Conservation (phyloP, 23 tunicate species). For the Styela clava region DNA sequence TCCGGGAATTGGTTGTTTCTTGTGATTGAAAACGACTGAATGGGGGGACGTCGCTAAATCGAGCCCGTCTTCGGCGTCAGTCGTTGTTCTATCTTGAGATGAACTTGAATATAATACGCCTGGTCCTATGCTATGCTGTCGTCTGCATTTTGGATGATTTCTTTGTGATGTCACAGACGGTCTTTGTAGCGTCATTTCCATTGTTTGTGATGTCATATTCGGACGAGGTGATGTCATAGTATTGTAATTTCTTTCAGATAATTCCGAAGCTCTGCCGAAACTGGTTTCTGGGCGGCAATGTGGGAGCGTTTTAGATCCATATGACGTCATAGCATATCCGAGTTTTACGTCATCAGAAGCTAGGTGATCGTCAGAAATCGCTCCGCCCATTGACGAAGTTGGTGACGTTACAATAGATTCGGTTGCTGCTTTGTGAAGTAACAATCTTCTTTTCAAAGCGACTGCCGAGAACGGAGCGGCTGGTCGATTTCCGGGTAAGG, state of each 20-base stretch:
- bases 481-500: neutral
- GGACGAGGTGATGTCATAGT: neutral
- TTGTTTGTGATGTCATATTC: neutral
- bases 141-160: neutral
- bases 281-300: neutral
- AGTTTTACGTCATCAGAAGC: neutral
- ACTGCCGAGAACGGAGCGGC: neutral
- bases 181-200: neutral
- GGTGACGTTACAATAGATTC: conserved; percentile 3
- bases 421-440: neutral
- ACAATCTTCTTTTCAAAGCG: neutral
- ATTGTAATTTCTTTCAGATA: neutral
- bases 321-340: neutral
- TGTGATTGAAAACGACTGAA: neutral
- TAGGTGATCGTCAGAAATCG: neutral
- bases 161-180: neutral
- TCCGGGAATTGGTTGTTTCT: neutral
- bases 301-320: neutral
- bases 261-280: neutral
- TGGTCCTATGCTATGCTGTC: neutral
- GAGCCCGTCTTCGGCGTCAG: neutral
- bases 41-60: neutral
- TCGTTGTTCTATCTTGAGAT: neutral
- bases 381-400: neutral
- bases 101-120: neutral